Percentiles rank a stretch among this genome's conserved stretches.
phyloP scores from a whole-genome alignment of 2,797 vertebrate genomes.

The Lophotriccus pileatus region DNA sequence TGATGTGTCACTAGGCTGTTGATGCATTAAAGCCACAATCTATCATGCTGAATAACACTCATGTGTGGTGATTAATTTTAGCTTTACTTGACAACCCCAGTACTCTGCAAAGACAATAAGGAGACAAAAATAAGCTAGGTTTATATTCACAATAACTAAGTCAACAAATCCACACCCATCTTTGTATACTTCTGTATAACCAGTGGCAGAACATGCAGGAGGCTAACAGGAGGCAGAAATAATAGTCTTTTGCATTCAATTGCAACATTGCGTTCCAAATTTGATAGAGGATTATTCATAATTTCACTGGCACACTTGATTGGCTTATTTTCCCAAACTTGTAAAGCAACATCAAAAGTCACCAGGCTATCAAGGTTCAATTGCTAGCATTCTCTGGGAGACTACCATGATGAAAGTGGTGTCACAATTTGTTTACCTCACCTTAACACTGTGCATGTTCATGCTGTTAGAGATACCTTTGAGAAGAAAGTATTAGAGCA shows the following conservation, averaged over 20 bases:
- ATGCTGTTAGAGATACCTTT: not conserved
- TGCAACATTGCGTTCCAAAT: not conserved
- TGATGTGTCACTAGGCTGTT: not conserved
- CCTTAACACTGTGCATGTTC: not conserved
- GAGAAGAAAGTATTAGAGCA: not conserved
- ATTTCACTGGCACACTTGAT: not conserved
- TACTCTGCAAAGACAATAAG: not conserved
- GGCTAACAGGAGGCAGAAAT: not conserved
- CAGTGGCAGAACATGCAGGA: not conserved
- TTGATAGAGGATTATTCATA: not conserved
- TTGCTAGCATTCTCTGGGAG: not conserved
- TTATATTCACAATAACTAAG: not conserved
- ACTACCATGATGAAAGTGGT: not conserved
- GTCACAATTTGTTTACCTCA: not conserved
- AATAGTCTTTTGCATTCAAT: not conserved
- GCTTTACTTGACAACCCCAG: not conserved
- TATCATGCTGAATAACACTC: not conserved
- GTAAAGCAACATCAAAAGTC: not conserved
- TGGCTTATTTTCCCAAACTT: not conserved
- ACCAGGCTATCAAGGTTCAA: not conserved
- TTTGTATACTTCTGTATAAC: not conserved
- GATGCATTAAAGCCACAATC: not conserved
- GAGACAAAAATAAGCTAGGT: not conserved
- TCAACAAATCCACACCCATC: not conserved
- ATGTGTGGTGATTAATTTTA: not conserved